Base-by-base conservation (phyloP, 2,797 vertebrate genomes). In the Enteromius viviparus region DNA sequence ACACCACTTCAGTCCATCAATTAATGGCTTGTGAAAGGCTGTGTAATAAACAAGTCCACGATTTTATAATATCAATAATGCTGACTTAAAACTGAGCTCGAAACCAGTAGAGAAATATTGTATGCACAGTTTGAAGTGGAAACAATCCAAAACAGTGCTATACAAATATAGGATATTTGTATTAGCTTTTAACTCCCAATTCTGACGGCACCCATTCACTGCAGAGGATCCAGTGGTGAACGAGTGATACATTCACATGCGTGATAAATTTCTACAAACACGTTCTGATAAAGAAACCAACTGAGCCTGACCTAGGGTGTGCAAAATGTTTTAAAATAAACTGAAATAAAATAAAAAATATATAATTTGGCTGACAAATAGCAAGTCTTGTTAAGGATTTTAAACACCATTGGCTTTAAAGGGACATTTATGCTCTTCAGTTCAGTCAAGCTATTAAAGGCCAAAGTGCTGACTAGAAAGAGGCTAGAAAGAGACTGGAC, bases 391-490 rank as follows among this genome's bases (percentile, higher is more conserved):
- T 71, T 47, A 47, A 71, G 15, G 45, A 49, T 29, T 71, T 49
- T 71, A 47, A 47, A 49, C 1, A 1, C 3, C 23, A 29, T 29
- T 26, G 6, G 23, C 69, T 53, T 75, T n/a, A 11, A 55, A 55
- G 19, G 34, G 49, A 55, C 32, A 37, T 55, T 53, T 3, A 21
- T 5, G 1, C 17, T 34, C 34, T 19, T 23, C 2, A 10, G 65
- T 29, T 58, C 34, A 69, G n/a, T 15, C 34, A 42, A n/a, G n/a
- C n/a, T n/a, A n/a, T n/a, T n/a, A n/a, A n/a, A n/a, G 65, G n/a
- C 49, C 49, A 55, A 9, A 17, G 19, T 82, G 76, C 70, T 84
- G 79, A 82, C n/a, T n/a, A n/a, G n/a, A n/a, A n/a, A n/a, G n/a
- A 42, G 29, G 58, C 58, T 65, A 19, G 58, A 74, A 49, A 53